These are phyloP conservation scores for Calameuta filiformis DNA, from an alignment of 2,888 invertebrate genomes.

Conservation along the genomic window DNA sequence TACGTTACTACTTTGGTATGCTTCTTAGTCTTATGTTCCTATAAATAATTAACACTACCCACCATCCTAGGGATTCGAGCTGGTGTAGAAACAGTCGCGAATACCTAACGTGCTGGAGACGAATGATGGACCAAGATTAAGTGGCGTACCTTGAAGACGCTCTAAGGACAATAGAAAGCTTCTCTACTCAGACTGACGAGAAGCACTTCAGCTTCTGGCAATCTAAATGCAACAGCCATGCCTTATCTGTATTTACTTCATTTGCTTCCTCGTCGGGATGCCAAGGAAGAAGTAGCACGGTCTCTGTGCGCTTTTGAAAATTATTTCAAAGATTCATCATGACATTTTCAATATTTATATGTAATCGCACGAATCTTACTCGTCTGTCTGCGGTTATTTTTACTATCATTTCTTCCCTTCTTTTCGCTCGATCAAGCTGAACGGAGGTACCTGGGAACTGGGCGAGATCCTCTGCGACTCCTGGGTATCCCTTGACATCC, in stretches of 20 bases:
- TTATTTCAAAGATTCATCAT: neutral
- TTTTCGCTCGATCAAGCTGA: slow-evolving; percentile 37
- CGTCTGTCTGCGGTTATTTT: neutral
- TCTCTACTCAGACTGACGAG: neutral
- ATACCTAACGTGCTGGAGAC: neutral
- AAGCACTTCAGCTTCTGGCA: neutral
- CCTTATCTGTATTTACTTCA: neutral
- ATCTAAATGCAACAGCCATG: neutral
- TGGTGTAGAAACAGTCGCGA: neutral
- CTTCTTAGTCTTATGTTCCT: neutral
- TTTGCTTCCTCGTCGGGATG: neutral
- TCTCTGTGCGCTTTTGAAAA: neutral
- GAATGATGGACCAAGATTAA: neutral
- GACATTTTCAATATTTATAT: neutral
- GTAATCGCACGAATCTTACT: neutral
- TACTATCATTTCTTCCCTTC: neutral
- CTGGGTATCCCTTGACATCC: slow-evolving; percentile 94
- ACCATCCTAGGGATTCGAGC: neutral
- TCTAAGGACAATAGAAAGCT: neutral
- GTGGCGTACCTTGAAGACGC: neutral
- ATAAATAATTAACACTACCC: neutral
- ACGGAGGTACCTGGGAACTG: slow-evolving; percentile 85
- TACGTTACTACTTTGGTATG: neutral
- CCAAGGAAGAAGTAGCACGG: neutral
- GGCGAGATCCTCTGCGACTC: slow-evolving; percentile 89